Percentiles rank a stretch among this genome's conserved stretches.
Conservation (phyloP, 1,140 invertebrate genomes). For the Heterodera carotae region DNA sequence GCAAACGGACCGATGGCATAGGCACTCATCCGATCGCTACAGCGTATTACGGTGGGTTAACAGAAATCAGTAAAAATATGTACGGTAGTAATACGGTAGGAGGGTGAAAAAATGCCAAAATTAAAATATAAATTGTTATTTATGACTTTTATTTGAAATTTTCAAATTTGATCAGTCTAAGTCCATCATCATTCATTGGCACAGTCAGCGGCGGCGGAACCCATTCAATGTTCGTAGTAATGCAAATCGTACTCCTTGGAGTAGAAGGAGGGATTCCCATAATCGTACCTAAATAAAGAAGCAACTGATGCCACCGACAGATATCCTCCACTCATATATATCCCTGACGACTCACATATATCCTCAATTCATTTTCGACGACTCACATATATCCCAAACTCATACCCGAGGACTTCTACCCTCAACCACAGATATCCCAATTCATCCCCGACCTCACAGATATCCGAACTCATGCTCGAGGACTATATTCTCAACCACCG, state of each 20-base stretch:
- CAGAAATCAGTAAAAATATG: not conserved
- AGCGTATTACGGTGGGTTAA: not conserved
- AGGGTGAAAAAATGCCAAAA: not conserved
- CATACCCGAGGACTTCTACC: no score
- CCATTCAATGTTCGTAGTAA: constrained; percentile 14
- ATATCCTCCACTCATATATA: no score
- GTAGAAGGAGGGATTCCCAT: constrained; percentile 28
- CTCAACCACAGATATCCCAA: no score
- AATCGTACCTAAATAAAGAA: constrained; percentile 15
- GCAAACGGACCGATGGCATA: constrained; percentile 9
- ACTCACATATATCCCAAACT: no score
- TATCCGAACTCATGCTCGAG: no score
- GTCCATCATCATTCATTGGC: no score
- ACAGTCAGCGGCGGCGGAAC: not conserved
- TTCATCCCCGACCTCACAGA: no score
- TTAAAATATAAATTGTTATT: not conserved
- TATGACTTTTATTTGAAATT: not conserved
- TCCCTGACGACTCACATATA: no score
- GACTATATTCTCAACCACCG: no score
- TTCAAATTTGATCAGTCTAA: not conserved
- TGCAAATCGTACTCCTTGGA: constrained; percentile 29
- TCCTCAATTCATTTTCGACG: no score
- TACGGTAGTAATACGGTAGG: not conserved
- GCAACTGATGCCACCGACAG: not conserved
- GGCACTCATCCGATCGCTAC: constrained; percentile 21